These are phyloP conservation scores for Crocidura indochinensis DNA, from an alignment of 2,797 vertebrate species.

Conservation along the genomic window DNA sequence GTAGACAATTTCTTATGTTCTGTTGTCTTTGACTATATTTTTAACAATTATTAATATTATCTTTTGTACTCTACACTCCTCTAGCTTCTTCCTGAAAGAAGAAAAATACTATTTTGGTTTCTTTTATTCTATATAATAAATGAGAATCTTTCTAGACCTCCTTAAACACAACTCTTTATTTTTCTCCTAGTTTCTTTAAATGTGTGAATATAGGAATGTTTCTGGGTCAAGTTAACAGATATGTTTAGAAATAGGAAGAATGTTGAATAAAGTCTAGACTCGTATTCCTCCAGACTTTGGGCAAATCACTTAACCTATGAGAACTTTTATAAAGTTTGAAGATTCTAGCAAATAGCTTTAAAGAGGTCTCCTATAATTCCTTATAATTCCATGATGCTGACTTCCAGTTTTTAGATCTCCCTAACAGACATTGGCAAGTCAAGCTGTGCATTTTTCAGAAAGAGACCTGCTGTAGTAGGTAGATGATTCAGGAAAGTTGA, in stretches of 20 bases:
- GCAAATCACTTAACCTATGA: conserved; percentile 48
- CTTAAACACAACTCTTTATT: background rate
- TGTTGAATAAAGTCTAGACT: background rate
- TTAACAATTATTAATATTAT: conserved; percentile 74
- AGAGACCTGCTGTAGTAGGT: background rate
- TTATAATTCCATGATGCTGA: background rate
- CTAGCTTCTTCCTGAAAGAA: conserved; percentile 76
- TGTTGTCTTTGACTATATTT: no score
- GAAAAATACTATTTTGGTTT: conserved; percentile 67
- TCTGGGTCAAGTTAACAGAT: conserved; percentile 9
- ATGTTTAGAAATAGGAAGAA: conserved; percentile 12
- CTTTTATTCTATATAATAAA: conserved; percentile 73
- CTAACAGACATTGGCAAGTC: conserved; percentile 9
- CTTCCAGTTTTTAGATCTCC: background rate
- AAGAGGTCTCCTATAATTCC: background rate
- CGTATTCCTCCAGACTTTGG: background rate
- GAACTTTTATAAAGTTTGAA: conserved; percentile 51
- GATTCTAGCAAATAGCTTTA: conserved; percentile 20
- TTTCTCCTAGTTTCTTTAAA: conserved; percentile 77
- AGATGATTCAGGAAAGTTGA: conserved; percentile 40
- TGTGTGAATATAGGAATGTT: background rate
- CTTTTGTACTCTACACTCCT: conserved; percentile 70
- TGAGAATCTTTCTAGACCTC: background rate
- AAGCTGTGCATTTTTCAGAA: conserved; percentile 29
- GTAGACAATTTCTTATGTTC: no score